Conservation (phyloP, 2,113 vertebrate species). For the Pycnonotus jocosus region DNA sequence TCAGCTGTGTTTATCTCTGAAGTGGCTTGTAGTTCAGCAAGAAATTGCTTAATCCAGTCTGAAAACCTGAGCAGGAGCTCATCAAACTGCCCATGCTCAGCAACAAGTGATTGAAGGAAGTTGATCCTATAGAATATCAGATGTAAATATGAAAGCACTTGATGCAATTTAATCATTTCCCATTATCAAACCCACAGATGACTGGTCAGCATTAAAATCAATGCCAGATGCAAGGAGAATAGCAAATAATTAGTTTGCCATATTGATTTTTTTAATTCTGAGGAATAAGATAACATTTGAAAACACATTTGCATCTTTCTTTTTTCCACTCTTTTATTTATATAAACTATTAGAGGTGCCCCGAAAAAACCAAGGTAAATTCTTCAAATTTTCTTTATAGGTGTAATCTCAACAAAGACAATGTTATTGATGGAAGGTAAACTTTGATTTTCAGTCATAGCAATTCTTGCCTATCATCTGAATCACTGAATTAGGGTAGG, state of each 20-base stretch:
- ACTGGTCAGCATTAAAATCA: not conserved
- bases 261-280: not conserved
- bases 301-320: not conserved
- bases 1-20: conserved; percentile 81
- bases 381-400: not conserved
- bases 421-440: not conserved
- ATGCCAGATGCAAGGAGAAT: not conserved
- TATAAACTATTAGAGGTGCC: not conserved
- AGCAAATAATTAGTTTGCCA: not conserved
- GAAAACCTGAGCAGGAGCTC: conserved; percentile 80
- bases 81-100: conserved; percentile 81
- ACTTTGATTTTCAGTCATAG: not conserved
- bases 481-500: not conserved
- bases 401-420: not conserved
- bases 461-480: not conserved
- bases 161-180: not conserved
- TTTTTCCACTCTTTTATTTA: not conserved
- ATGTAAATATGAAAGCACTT: not conserved
- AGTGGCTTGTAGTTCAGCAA: conserved; percentile 78
- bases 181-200: not conserved
- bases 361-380: not conserved
- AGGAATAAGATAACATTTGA: not conserved
- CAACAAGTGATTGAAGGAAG: conserved; percentile 77
- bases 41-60: conserved; percentile 85
- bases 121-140: conserved; percentile 68